Evolutionary conservation across 2,797 vertebrate genomes (phyloP).

Genomic region (Hoplostethus mediterraneus): DNA sequence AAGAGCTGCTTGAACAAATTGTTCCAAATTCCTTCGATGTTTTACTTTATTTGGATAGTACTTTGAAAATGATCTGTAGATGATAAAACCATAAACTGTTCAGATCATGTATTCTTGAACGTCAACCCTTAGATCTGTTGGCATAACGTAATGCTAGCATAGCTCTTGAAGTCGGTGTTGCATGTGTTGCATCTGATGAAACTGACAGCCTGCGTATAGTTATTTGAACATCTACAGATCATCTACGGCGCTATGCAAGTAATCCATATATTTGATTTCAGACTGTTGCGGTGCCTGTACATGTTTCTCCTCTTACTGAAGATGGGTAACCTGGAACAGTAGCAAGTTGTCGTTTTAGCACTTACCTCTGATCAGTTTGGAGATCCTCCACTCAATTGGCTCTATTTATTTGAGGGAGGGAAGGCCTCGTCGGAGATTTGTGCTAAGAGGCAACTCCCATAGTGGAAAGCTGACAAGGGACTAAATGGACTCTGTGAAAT

Average conservation of each 20-base stretch:
- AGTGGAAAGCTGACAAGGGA: slow-evolving; percentile 71
- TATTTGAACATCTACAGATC: slow-evolving; percentile 61
- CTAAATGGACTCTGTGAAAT: slow-evolving; percentile 85
- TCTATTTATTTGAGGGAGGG: neutral
- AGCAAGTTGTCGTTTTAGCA: slow-evolving; percentile 39
- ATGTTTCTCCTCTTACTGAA: slow-evolving; percentile 39
- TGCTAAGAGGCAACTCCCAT: slow-evolving; percentile 40
- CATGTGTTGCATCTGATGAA: slow-evolving; percentile 62
- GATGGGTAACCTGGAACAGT: slow-evolving; percentile 18
- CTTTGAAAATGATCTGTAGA: slow-evolving; percentile 66
- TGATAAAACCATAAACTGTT: slow-evolving; percentile 23
- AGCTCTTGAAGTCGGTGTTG: slow-evolving; percentile 50
- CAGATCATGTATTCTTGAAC: slow-evolving; percentile 31
- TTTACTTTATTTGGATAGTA: slow-evolving; percentile 59
- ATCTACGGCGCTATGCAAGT: slow-evolving; percentile 60
- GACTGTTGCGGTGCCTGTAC: slow-evolving; percentile 49
- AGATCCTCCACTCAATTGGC: neutral
- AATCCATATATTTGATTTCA: slow-evolving; percentile 49
- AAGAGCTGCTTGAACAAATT: neutral
- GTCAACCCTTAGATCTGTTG: slow-evolving; percentile 35
- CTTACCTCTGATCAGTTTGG: slow-evolving; percentile 26
- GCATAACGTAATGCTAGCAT: slow-evolving; percentile 41
- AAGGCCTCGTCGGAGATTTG: slow-evolving; percentile 42
- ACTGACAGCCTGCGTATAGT: slow-evolving; percentile 44
- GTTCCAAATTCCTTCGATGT: neutral